These are phyloP conservation scores for Gopherus flavomarginatus DNA, from an alignment of 2,113 vertebrate species.

Conservation along the genomic window DNA sequence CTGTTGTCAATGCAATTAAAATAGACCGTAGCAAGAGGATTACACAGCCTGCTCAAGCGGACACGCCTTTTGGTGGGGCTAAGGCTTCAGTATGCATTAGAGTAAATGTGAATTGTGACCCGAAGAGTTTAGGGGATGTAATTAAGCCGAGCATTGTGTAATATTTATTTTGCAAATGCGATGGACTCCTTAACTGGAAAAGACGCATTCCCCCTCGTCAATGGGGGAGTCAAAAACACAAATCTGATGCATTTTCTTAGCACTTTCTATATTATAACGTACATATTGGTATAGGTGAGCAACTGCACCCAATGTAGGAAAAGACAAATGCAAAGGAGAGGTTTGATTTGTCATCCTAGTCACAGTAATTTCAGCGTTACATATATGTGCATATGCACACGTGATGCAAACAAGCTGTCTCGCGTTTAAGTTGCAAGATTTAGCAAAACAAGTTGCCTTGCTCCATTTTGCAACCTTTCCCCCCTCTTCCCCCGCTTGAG, in stretches of 20 bases:
- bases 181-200: background rate
- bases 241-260: background rate
- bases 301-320: background rate
- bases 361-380: background rate
- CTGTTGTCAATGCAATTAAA: background rate
- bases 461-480: background rate
- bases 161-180: background rate
- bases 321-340: background rate
- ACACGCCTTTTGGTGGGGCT: background rate
- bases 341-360: background rate
- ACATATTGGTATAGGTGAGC: background rate
- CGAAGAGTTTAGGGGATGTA: background rate
- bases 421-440: background rate
- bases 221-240: background rate
- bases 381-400: accelerated
- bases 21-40: background rate
- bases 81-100: background rate
- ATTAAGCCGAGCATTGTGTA: background rate
- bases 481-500: background rate
- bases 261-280: background rate
- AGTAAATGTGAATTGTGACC: background rate
- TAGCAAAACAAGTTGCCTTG: background rate
- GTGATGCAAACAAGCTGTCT: accelerated
- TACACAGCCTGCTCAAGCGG: background rate
- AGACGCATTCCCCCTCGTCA: accelerated